phyloP scores from a whole-genome alignment of 1,140 invertebrate genomes.

The Ostrea edulis region DNA sequence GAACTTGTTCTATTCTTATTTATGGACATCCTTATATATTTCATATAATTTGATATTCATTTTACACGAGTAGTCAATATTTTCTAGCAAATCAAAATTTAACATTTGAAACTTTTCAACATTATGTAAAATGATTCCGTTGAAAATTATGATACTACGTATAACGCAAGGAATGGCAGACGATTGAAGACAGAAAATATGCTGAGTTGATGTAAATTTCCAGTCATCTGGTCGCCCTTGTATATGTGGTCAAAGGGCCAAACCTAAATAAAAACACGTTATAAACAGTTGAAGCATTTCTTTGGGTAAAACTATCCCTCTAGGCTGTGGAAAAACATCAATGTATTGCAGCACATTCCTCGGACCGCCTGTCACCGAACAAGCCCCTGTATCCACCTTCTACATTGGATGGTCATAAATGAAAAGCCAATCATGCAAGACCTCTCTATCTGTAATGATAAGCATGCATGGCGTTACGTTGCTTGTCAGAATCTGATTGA shows the following conservation, averaged over 20 bases:
- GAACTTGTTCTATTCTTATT: too few species aligned
- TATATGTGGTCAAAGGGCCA: constrained; percentile 9
- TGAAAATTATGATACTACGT: too few species aligned
- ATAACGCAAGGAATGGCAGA: too few species aligned
- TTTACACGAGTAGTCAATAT: too few species aligned
- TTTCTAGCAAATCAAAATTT: too few species aligned
- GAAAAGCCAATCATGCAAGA: not conserved
- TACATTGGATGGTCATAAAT: constrained; percentile 7
- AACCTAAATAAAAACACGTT: not conserved
- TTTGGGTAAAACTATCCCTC: not conserved
- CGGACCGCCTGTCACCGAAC: not conserved
- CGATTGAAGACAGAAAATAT: not conserved
- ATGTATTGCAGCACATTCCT: constrained; percentile 23
- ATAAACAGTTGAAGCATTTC: constrained; percentile 20
- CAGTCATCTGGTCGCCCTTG: not conserved
- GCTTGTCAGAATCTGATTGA: not conserved
- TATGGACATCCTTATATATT: too few species aligned
- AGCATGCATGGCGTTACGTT: constrained; percentile 17
- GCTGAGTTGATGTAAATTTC: not conserved
- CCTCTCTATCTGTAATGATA: not conserved
- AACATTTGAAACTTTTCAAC: too few species aligned
- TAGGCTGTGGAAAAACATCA: constrained; percentile 12
- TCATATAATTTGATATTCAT: too few species aligned
- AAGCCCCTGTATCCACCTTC: constrained; percentile 2
- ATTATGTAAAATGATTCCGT: too few species aligned